phyloP scores from a whole-genome alignment of 2,888 invertebrate genomes.

The Nematopogon swammerdamellus region DNA sequence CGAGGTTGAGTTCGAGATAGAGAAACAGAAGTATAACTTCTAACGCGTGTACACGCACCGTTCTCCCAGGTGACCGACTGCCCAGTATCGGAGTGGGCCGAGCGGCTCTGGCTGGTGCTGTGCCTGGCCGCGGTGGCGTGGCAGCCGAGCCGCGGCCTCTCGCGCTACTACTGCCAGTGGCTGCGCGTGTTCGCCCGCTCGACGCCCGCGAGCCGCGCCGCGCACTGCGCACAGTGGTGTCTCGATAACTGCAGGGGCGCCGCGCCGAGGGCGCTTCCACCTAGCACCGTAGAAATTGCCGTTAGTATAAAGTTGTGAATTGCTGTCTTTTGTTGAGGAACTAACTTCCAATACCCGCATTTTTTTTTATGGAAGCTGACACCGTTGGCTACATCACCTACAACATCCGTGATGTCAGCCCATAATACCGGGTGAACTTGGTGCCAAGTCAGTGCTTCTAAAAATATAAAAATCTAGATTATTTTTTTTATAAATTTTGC shows the following conservation, averaged over 20 bases:
- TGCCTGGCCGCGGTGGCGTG: conserved; percentile 90
- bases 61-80: conserved; percentile 68
- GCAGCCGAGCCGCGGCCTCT: conserved; percentile 80
- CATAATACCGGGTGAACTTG: too few species aligned
- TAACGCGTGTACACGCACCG: too few species aligned
- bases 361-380: too few species aligned
- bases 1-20: too few species aligned
- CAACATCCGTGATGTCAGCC: too few species aligned
- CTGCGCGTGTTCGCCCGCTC: conserved; percentile 29
- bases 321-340: too few species aligned
- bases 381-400: too few species aligned
- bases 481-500: too few species aligned
- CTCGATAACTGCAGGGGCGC: conserved; percentile 88
- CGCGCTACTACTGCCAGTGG: conserved; percentile 69
- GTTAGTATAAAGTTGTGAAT: conserved; percentile 51
- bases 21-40: too few species aligned
- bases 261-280: conserved; percentile 79
- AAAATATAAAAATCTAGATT: too few species aligned
- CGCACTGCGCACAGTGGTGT: conserved; percentile 93
- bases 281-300: conserved; percentile 90
- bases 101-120: conserved; percentile 84
- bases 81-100: conserved; percentile 78
- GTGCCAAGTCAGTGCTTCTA: too few species aligned
- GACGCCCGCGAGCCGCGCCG: conserved; percentile 19
- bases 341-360: too few species aligned